These are phyloP conservation scores for Boloria euphrosyne DNA, from an alignment of 2,888 invertebrate species.

Conservation along the genomic window DNA sequence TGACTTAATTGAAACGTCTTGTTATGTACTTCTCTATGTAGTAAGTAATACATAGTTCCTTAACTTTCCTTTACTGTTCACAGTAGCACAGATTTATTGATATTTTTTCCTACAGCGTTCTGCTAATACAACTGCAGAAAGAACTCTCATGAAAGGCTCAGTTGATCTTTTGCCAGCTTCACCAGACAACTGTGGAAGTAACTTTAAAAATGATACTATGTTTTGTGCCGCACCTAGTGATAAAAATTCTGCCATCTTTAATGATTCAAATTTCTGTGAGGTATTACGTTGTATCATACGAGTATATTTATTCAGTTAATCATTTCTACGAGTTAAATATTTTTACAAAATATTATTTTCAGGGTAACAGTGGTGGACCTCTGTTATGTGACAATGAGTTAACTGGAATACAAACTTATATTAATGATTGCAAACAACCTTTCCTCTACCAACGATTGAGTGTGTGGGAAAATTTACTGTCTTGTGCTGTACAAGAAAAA, in stretches of 20 bases:
- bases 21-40: conserved; percentile 61
- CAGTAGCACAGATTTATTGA: conserved; percentile 5
- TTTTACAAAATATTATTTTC: conserved; percentile 23
- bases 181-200: conserved; percentile 54
- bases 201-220: conserved; percentile 59
- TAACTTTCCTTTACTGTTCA: conserved; percentile 5
- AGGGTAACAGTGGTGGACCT: conserved; percentile 74
- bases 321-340: too few relatives aligned
- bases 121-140: conserved; percentile 53
- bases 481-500: conserved; percentile 60
- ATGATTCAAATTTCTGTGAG: conserved; percentile 57
- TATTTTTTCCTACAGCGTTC: conserved; percentile 47
- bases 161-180: conserved; percentile 57
- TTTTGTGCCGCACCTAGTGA: conserved; percentile 56
- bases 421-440: conserved; percentile 64
- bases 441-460: conserved; percentile 64
- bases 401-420: conserved; percentile 67
- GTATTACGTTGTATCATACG: conserved; percentile 44
- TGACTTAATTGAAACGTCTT: conserved; percentile 50
- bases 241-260: conserved; percentile 48
- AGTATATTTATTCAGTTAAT: conserved; percentile 1
- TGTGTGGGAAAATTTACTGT: conserved; percentile 62
- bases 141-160: conserved; percentile 51
- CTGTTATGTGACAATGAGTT: conserved; percentile 64
- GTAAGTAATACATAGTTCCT: conserved; percentile 49